phyloP scores from a whole-genome alignment of 2,797 vertebrate genomes.

The Propithecus deckenii region DNA sequence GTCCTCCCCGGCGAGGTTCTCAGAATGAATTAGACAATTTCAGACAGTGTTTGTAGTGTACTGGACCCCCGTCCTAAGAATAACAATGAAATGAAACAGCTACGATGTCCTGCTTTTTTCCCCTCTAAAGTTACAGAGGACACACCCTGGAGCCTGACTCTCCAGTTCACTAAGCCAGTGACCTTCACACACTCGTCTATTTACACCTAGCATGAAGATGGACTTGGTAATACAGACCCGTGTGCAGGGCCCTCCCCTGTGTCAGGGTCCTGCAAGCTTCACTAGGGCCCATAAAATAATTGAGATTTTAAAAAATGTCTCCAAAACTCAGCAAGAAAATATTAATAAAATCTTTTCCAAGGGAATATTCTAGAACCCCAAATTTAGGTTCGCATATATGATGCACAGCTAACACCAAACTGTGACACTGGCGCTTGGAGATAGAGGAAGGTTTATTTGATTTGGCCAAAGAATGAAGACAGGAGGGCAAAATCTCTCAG shows the following conservation, averaged over 20 bases:
- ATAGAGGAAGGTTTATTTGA: background rate
- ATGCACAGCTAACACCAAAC: background rate
- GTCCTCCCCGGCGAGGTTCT: background rate
- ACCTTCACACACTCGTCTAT: background rate
- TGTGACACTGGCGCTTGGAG: background rate
- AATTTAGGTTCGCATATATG: background rate
- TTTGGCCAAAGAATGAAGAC: background rate
- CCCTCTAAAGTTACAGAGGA: background rate
- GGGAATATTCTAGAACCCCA: background rate
- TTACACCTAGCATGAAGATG: background rate
- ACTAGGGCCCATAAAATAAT: background rate
- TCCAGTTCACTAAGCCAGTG: background rate
- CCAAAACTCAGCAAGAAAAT: background rate
- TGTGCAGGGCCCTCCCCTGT: accelerated
- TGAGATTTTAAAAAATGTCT: background rate
- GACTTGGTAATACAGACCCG: accelerated
- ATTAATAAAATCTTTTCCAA: background rate
- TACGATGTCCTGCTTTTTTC: background rate
- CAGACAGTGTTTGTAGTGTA: background rate
- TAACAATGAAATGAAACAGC: background rate
- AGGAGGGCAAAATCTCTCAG: background rate
- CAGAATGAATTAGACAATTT: background rate
- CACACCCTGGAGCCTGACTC: background rate
- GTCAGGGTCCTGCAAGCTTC: background rate
- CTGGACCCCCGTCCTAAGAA: background rate